Evolutionary conservation across 1,140 invertebrate species (phyloP).

Genomic region (Saccostrea echinata): DNA sequence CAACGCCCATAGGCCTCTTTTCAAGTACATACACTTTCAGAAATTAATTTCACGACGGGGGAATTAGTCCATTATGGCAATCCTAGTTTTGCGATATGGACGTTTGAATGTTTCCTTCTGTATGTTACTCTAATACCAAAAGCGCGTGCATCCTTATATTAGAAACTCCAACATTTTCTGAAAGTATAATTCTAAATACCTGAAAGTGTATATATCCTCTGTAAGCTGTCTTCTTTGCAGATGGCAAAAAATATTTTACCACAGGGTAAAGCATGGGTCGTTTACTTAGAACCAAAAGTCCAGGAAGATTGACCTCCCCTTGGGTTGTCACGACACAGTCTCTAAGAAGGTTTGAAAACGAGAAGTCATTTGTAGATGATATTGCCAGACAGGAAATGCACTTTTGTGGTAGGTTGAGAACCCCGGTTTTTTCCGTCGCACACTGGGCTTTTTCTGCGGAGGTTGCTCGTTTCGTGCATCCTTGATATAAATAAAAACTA

Average conservation of each 20-base stretch:
- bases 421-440: not conserved
- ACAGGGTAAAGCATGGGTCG: not conserved
- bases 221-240: not conserved
- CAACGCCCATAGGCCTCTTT: too few species aligned
- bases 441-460: not conserved
- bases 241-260: conserved; percentile 7
- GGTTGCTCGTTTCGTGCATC: not conserved
- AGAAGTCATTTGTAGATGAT: not conserved
- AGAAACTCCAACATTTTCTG: too few species aligned
- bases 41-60: too few species aligned
- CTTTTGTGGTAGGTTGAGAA: not conserved
- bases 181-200: not conserved
- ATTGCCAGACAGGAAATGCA: conserved; percentile 3
- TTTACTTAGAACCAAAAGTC: not conserved
- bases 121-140: too few species aligned
- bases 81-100: too few species aligned
- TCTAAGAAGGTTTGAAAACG: not conserved
- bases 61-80: too few species aligned
- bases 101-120: too few species aligned
- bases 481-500: not conserved
- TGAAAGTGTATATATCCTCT: conserved; percentile 25
- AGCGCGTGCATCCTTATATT: too few species aligned
- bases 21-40: too few species aligned
- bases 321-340: not conserved
- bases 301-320: conserved; percentile 11